A percentile compares a stretch with the other conserved stretches of the same genome.
Conservation (phyloP, 1,140 invertebrate genomes). For the Drosophila gunungcola region DNA sequence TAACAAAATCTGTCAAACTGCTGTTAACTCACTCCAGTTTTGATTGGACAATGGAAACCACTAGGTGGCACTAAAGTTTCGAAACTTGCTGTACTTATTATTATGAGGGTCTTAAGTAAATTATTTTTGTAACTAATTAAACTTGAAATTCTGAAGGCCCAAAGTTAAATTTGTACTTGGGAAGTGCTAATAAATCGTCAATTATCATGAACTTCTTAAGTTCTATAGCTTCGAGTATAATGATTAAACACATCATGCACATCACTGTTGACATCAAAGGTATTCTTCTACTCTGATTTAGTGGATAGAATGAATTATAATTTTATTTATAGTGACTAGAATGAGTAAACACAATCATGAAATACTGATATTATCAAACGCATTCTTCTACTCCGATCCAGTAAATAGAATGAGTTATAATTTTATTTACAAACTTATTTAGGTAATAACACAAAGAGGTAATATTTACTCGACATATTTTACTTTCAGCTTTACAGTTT, state of each 20-base stretch:
- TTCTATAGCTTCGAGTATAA: slow-evolving; percentile 6
- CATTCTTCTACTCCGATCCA: background rate
- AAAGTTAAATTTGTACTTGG: background rate
- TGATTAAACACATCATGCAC: slow-evolving; percentile 1
- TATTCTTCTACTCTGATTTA: background rate
- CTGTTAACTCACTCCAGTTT: slow-evolving; percentile 20
- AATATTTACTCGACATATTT: too few species aligned
- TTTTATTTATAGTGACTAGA: too few species aligned
- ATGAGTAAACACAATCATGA: too few species aligned
- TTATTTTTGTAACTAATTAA: slow-evolving; percentile 32
- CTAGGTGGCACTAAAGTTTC: background rate
- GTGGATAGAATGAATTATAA: background rate
- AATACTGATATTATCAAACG: too few species aligned
- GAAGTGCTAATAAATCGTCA: slow-evolving; percentile 22
- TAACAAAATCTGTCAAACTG: slow-evolving; percentile 9
- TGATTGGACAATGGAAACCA: slow-evolving; percentile 1
- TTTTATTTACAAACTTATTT: too few species aligned
- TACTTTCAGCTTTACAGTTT: too few species aligned
- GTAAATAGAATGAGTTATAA: background rate
- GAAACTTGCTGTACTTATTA: slow-evolving; percentile 8
- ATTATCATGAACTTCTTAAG: slow-evolving; percentile 25
- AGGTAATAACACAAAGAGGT: too few species aligned
- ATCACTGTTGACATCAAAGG: background rate
- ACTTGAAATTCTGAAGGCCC: slow-evolving; percentile 16
- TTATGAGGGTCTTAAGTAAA: background rate